Conservation (phyloP, 2,797 vertebrate genomes). For the Sebastes iracundus region DNA sequence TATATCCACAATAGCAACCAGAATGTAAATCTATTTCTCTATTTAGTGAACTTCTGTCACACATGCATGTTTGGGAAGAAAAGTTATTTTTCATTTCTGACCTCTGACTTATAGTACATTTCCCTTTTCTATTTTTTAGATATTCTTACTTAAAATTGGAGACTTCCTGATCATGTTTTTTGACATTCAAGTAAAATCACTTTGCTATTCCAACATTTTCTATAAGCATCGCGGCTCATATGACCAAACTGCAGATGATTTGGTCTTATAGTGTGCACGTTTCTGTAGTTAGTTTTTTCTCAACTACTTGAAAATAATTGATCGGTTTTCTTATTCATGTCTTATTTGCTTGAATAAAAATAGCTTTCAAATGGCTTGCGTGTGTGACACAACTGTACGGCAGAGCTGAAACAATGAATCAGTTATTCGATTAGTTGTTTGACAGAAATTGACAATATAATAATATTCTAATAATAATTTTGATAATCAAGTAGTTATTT, state of each 20-base stretch:
- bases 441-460: neutral
- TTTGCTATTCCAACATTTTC: no score
- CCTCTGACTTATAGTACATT: no score
- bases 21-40: neutral
- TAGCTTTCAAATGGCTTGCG: neutral
- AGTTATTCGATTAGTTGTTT: neutral
- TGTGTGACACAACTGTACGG: neutral
- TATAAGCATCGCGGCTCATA: no score
- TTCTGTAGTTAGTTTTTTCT: no score
- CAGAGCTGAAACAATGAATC: neutral
- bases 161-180: no score
- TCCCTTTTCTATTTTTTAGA: no score
- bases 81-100: neutral
- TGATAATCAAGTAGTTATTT: neutral
- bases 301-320: no score
- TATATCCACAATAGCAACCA: neutral
- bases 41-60: conserved; percentile 3
- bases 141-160: no score
- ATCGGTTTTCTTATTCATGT: neutral
- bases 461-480: neutral
- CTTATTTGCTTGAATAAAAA: neutral
- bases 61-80: neutral
- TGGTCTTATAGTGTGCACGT: no score
- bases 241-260: no score
- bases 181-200: no score